Conservation (phyloP, 2,113 vertebrate genomes). For the Pipra filicauda region DNA sequence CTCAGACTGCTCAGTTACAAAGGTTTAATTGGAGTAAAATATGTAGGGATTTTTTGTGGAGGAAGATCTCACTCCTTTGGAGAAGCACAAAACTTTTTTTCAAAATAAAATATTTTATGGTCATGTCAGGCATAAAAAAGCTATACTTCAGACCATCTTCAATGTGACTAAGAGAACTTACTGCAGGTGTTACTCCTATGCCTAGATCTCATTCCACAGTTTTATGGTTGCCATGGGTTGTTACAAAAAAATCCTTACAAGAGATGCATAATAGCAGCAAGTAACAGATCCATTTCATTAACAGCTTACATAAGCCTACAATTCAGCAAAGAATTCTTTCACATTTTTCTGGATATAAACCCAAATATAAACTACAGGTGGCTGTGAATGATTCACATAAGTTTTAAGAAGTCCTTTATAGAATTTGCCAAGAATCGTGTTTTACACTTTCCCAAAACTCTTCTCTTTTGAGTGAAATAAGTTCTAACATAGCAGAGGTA, state of each 20-base stretch:
- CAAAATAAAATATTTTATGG: background rate
- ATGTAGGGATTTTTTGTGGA: background rate
- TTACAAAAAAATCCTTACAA: background rate
- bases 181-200: background rate
- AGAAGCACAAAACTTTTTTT: background rate
- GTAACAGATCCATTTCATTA: background rate
- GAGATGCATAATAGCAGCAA: background rate
- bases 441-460: background rate
- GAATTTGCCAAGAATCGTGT: background rate
- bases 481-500: background rate
- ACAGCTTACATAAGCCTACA: background rate
- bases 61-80: background rate
- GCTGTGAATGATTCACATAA: background rate
- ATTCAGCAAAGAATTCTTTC: background rate
- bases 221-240: background rate
- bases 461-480: background rate
- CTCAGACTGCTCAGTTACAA: background rate
- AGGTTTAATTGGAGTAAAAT: background rate
- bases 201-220: background rate
- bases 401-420: background rate
- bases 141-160: background rate
- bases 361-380: background rate
- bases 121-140: background rate
- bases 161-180: background rate
- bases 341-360: background rate